Evolutionary conservation across 2,113 vertebrate species (phyloP), one percentile per base, ranked within the genome.

Genomic region (Oostethus manadensis): DNA sequence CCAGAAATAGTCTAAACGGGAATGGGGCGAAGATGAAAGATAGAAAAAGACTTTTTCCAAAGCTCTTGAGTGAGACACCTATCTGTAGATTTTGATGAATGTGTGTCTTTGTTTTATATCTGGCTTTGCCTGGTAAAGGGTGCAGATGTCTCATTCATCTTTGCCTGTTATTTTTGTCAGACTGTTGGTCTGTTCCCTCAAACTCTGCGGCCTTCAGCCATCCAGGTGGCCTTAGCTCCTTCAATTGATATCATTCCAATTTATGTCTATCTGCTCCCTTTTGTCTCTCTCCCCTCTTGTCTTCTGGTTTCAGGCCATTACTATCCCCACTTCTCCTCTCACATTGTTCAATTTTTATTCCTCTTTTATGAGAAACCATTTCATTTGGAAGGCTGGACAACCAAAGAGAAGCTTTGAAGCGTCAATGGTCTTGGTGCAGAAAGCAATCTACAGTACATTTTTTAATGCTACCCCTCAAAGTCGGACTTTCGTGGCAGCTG

Each of bases 371-470:
- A 73, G 75, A 62, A 70, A 55, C 43, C 42, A 70, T 73, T 74
- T 82, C 42, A 70, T 73, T 74, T 82, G 65, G 55, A 59, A 82
- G 62, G 62, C 64, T 46, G 42, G 45, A 59, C 60, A 64, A 54
- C 56, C 66, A 43, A 70, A 69, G 6, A 42, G 57, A 62, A 13
- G 42, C 77, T 86, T 86, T 88, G 79, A 85, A 88, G 79, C 74
- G 53, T 76, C 81, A 81, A 75, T 69, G 66, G 67, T 80, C 71
- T 64, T 51, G 51, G 45, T 18, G 44, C 62, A 73, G 70, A 82
- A 71, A 75, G 72, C 49, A 66, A 81, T 83, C 71, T 70, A 14
- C 38, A 42, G 38, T 42, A 69, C 66, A 74, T 77, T 82, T 64
- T 68, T 81, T 86, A 87, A 76, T 49, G 40, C 50, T 58, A 57